Percentiles rank a stretch among this genome's conserved stretches.
These are phyloP conservation scores for Saccostrea glomerata DNA, from an alignment of 1,140 invertebrate genomes.

Conservation along the genomic window DNA sequence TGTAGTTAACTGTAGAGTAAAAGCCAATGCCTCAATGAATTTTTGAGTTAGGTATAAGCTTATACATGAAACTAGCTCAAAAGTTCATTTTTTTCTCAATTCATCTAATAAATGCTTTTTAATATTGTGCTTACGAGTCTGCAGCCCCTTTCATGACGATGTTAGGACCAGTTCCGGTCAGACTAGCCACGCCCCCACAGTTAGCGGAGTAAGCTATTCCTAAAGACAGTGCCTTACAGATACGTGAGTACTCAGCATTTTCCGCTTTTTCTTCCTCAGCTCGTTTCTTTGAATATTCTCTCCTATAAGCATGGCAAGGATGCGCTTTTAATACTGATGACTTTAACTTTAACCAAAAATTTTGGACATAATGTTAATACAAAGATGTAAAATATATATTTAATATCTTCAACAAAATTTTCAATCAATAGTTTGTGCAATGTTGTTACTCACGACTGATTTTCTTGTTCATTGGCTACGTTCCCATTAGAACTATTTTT, in stretches of 20 bases:
- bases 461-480: not conserved
- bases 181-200: slow-evolving; percentile 90
- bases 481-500: not conserved
- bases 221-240: slow-evolving; percentile 79
- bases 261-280: slow-evolving; percentile 16
- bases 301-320: not conserved
- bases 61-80: no score
- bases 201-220: slow-evolving; percentile 89
- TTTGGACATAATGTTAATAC: no score
- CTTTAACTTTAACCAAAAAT: no score
- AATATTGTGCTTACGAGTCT: slow-evolving; percentile 60
- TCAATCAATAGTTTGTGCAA: no score
- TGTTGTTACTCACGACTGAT: not conserved
- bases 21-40: no score
- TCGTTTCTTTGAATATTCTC: not conserved
- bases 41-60: no score
- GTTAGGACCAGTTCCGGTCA: slow-evolving; percentile 94
- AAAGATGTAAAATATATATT: no score
- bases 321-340: no score
- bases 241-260: slow-evolving; percentile 52
- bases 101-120: no score
- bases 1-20: no score
- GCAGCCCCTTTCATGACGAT: slow-evolving; percentile 83
- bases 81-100: no score
- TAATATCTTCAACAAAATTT: no score